Evolutionary conservation across 2,113 vertebrate genomes (phyloP), one percentile per base, ranked within the genome.

Genomic region (Lathamus discolor): DNA sequence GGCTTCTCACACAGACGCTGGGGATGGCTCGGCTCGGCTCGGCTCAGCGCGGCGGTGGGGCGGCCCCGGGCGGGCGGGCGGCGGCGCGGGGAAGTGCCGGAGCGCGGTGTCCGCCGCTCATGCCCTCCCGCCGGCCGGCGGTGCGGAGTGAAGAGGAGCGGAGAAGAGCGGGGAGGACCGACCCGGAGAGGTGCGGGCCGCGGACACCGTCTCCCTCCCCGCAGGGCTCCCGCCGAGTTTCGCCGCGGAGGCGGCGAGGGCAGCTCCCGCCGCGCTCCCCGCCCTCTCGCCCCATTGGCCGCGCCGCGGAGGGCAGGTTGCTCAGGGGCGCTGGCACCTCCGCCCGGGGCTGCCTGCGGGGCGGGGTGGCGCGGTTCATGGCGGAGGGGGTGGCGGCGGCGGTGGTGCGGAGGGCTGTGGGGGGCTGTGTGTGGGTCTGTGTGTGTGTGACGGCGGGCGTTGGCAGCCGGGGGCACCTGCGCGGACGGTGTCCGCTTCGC

Each of bases 281-380:
- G 84, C 85, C 79, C 91, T 83, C 91, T 46, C 80, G 51, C 44
- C 46, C 85, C 79, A 88, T 92, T 92, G 91, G 91, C 78, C 78
- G 86, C 59, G 23, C 29, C 10, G 69, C 1, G 27, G n/a, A 59
- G 80, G 91, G 80, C 86, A 76, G 81, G 78, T 83, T 77, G 78
- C 16, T 44, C 24, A 43, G 75, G n/a, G 25, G 31, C 25, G 29
- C 39, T 52, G 76, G 16, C 59, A 24, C 29, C 75, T 17, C 75
- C 33, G 68, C 68, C 39, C n/a, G 24, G 28, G 49, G 49, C 64
- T 37, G 88, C 39, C 31, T 11, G 49, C 20, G 20, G 64, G 37
- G 57, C 11, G 68, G 5, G 54, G 51, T 41, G 44, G 54, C 43
- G 44, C 55, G 8, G 5, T 13, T 57, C 29, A 57, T 14, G 76